phyloP scores from a whole-genome alignment of 2,113 vertebrate species.

The Salvelinus fontinalis region DNA sequence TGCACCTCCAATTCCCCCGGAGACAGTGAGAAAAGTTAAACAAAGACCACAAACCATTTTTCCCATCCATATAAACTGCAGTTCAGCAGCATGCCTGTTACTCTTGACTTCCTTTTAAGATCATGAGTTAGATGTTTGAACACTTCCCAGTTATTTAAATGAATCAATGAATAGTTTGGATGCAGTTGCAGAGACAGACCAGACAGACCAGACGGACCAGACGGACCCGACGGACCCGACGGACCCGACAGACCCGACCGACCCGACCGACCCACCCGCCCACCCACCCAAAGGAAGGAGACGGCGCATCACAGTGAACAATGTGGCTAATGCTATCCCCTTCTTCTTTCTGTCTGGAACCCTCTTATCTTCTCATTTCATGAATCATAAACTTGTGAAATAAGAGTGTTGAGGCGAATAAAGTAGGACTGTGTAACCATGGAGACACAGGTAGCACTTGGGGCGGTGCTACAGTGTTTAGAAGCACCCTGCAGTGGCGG shows the following conservation, averaged over 20 bases:
- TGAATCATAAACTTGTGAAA: conserved; percentile 37
- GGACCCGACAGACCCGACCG: too few species aligned
- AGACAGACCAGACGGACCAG: too few species aligned
- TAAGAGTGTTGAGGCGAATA: conserved; percentile 34
- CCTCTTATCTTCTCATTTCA: conserved; percentile 35
- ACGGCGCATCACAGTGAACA: background rate
- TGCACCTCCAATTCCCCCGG: too few species aligned
- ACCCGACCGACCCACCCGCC: too few species aligned
- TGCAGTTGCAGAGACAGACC: background rate
- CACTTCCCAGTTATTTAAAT: background rate
- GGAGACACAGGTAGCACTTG: conserved; percentile 54
- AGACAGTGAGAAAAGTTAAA: background rate
- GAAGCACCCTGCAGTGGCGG: conserved; percentile 12
- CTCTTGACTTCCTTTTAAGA: background rate
- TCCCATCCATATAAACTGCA: background rate
- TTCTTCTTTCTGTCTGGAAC: background rate
- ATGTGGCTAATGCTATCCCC: background rate
- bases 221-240: too few species aligned
- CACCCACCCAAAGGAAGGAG: background rate
- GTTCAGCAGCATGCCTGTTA: background rate
- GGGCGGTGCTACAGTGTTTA: conserved; percentile 39
- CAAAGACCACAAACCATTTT: background rate
- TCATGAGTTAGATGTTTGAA: background rate
- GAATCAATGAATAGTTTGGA: background rate
- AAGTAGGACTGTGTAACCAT: conserved; percentile 45